Base-by-base conservation (phyloP, 2,113 vertebrate genomes). In the Seriola aureovittata region DNA sequence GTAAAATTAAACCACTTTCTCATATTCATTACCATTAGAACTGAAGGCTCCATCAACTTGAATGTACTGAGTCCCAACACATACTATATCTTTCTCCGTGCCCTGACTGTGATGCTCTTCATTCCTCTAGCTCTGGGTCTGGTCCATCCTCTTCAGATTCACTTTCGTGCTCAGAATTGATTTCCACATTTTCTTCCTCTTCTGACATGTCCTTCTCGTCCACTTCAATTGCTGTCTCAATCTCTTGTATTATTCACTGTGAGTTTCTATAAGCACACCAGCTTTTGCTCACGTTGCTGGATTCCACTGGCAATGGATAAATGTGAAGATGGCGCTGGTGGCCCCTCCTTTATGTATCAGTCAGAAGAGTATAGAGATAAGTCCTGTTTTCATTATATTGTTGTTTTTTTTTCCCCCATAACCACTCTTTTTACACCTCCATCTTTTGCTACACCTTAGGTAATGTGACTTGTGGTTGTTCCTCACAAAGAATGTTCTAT, bases 191-290 rank as follows among this genome's bases (percentile, higher is more conserved):
- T 55, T 67, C 52, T 36, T 73, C 40, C 32, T 54, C 21, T 34
- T 72, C 34, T 78, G 68, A 72, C 23, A 54, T 5, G 4, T 48
- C 38, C 13, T 25, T 70, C 12, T 50, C 16, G 14, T 54, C 32
- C 29, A 59, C 40, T 23, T 50, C 29, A 75, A 29, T 14, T 7
- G 40, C 50, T 14, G 13, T n/a, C 13, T 64, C 29, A 70, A 29
- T 69, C 70, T 74, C 29, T 60, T 60, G 63, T 73, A 23, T 46
- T 55, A 68, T 78, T 78, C 14, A 12, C 68, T 68, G 10, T 13
- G 38, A 68, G 25, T 54, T 50, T 34, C 50, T 52, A 21, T 38
- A 9, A 67, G 34, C 69, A 29, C 44, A 38, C 32, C 54, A 58
- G 19, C n/a, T 69, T 48, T 63, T 70, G 55, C 38, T 38, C 40